A percentile compares a stretch with the other conserved stretches of the same genome.
Evolutionary conservation across 2,113 vertebrate species (phyloP).

Genomic region (Atherinomorus stipes): DNA sequence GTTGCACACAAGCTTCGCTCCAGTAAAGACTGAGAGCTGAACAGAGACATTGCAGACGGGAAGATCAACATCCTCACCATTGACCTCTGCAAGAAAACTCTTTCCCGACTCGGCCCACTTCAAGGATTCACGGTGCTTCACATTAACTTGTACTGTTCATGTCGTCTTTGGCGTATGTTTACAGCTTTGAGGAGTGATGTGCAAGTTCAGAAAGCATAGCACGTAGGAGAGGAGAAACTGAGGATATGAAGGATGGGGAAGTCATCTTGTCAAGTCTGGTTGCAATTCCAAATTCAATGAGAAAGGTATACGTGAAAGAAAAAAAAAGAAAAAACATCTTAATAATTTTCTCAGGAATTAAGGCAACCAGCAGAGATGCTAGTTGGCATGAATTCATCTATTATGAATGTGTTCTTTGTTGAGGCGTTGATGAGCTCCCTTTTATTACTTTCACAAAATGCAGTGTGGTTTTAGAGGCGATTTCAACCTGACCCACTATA

Average conservation of each 20-base stretch:
- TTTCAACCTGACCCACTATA: slow-evolving; percentile 16
- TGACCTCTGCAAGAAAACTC: slow-evolving; percentile 19
- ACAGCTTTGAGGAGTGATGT: slow-evolving; percentile 10
- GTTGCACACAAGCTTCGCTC: slow-evolving; percentile 27
- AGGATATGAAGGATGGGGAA: neutral
- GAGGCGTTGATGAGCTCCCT: neutral
- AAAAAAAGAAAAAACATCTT: neutral
- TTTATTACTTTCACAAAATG: slow-evolving; percentile 9
- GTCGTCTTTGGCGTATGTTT: slow-evolving; percentile 9
- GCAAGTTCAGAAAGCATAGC: neutral
- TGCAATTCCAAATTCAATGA: slow-evolving; percentile 47
- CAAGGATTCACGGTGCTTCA: slow-evolving; percentile 62
- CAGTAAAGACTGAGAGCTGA: slow-evolving; percentile 6
- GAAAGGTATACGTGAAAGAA: slow-evolving; percentile 19
- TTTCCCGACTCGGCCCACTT: slow-evolving; percentile 21
- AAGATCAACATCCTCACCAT: slow-evolving; percentile 1
- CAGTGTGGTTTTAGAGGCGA: neutral
- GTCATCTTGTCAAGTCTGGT: slow-evolving; percentile 28
- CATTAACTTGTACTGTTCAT: slow-evolving; percentile 42
- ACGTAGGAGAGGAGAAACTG: neutral
- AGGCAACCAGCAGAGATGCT: slow-evolving; percentile 44
- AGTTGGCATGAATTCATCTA: slow-evolving; percentile 21
- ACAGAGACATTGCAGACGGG: slow-evolving; percentile 24
- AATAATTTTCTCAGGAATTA: slow-evolving; percentile 52
- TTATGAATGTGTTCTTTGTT: slow-evolving; percentile 36